Base-by-base conservation (phyloP, 1,140 invertebrate species). In the Dendroctonus valens region DNA sequence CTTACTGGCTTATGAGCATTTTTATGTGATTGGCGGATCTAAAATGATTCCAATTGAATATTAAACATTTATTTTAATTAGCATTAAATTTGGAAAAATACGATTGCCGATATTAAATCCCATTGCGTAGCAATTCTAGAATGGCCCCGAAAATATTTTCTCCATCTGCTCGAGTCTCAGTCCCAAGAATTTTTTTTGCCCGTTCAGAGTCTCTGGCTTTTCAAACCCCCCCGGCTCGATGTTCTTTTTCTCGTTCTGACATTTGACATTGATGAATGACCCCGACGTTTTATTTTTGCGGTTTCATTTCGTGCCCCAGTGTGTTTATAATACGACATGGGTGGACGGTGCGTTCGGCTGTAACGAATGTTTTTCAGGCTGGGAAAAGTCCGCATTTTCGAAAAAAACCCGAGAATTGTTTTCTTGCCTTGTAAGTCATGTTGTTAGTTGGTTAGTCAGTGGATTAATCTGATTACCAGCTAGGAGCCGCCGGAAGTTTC, bases 261-360 rank as follows among this genome's bases (percentile, higher is more conserved):
- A 26, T 55, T 55, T 55, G 53, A 55, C 53, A 26, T 7, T 55
- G 53, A 55, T 55, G 39, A 41, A 55, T 41, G 53, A 52, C 50
- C 15, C 0, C n/a, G 12, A 55, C 53, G 53, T 41, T 55, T 55
- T 55, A 55, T 55, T 55, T 55, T 55, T 55, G 53, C 39, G 53
- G 53, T 55, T 55, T 55, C 53, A 55, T 55, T 55, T 40, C 37
- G 53, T 40, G 53, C 11, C 15, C 53, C 53, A 55, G 53, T 41
- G 53, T 55, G 53, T 55, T 55, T 55, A 39, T 55, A 55, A 55
- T 55, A 55, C 53, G 53, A 55, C 37, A 39, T 55, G 53, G 53
- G 53, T 55, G 53, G 53, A 55, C 53, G 53, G 38, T 52, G 39
- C 8, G 53, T 55, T 55, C 41, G 26, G n/a, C 41, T 5, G 26